Base-by-base conservation (phyloP, 2,797 vertebrate genomes). In the Bradypodion ventrale region DNA sequence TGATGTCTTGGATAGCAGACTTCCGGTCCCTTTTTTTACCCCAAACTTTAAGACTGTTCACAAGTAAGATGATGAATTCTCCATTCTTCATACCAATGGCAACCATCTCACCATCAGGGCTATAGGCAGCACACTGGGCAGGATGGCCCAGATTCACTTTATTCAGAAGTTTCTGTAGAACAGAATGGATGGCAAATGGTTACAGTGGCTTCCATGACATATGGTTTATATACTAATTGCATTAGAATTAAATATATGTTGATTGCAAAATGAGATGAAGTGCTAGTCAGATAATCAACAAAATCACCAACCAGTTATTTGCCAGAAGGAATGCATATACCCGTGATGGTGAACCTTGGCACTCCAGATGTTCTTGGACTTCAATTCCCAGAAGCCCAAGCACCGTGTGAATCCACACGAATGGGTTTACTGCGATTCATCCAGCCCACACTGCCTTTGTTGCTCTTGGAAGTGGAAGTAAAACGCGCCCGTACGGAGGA, bases 11-110 rank as follows among this genome's bases (percentile, higher is more conserved):
- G 82, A 99, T 97, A 44, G 97, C 94, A 5, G 96, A 96, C 27
- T 97, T 99, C 90, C 98, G 97, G 92, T 99, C 98, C 37, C 98
- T 92, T 87, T 98, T 99, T 91, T 99, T 99, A 73, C 98, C 97
- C 98, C 98, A 99, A 1, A 99, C 96, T 19, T 97, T 98, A 68
- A 99, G 96, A 27, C 98, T 98, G 93, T 97, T 98, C 78, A 98
- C 98, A 69, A 98, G 93, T 88, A 99, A 95, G 75, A 99, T 81
- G 32, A 99, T 96, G 82, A 99, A 98, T 93, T 99, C 98, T 1
- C 98, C 98, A 0, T 98, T 99, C 95, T 97, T 97, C 98, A 98
- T 97, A 62, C 98, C 98, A 7, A 99, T 98, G 32, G 97, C 97
- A 7, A 99, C 97, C 97, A 99, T 98, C 84, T 99, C 98, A 0